Base-by-base conservation (phyloP, 2,888 invertebrate genomes). In the Chydorus sphaericus region DNA sequence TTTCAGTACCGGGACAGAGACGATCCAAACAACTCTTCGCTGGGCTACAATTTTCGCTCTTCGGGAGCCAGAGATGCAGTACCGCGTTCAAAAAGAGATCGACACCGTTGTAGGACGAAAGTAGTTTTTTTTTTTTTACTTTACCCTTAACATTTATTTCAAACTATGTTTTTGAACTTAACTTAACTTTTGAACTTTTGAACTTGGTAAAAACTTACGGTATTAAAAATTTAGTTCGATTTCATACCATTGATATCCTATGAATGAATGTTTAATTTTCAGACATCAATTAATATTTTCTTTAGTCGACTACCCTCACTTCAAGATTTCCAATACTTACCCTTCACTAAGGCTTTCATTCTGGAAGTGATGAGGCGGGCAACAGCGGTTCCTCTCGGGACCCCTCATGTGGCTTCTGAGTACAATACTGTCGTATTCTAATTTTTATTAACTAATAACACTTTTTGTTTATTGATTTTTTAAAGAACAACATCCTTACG, bases 1-100 rank as follows among this genome's bases (percentile, higher is more conserved):
- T 36, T 91, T 90, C 72, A 86, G 88, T 11, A 90, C 91, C 54
- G 91, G 91, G 28, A 87, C 91, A 85, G 92, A 92, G 70, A 92
- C 91, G 0, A 88, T 91, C 59, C 91, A 90, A 67, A 89, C 86
- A 11, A 86, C 90, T 1, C 70, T 92, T 37, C 77, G 87, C 59
- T 92, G 91, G 91, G 82, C 87, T 63, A 78, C 90, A 59, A 79
- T 91, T 1, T 84, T 85, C 68, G 88, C 91, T 86, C 71, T 91
- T 60, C 82, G 87, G 65, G 80, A 91, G 67, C 88, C 89, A 1
- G 82, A 86, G 52, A 79, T 82, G 7, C 86, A 88, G 69, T 77
- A 74, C 56, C 79, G 81, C 30, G 86, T 91, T 0, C 90, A 88
- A 68, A 85, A 89, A 63, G 91, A 92, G 67, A 71, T 91, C 38